A percentile compares a stretch with the other conserved stretches of the same genome.
These are phyloP conservation scores for Galerucella calmariensis DNA, from an alignment of 2,888 invertebrate species.

Conservation along the genomic window DNA sequence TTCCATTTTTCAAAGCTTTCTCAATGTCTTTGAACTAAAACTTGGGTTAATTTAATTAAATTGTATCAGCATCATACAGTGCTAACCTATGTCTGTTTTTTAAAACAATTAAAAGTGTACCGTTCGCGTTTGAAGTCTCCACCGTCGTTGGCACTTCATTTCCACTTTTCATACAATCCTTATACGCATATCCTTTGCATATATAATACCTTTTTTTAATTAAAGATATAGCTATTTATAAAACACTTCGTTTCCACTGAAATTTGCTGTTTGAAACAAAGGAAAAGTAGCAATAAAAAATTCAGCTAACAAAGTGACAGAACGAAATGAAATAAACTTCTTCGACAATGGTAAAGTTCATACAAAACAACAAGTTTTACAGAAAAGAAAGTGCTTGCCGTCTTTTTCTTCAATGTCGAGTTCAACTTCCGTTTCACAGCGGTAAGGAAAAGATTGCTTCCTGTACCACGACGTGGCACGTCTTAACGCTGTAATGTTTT, in stretches of 20 bases:
- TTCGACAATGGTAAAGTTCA: constrained; percentile 6
- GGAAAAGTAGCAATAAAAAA: background rate
- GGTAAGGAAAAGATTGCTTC: constrained; percentile 42
- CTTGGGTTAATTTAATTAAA: too few relatives aligned
- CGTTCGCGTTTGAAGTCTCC: too few relatives aligned
- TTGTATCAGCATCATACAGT: too few relatives aligned
- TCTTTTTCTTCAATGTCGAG: constrained; percentile 41
- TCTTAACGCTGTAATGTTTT: constrained; percentile 35
- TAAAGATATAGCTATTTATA: background rate
- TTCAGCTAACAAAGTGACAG: background rate
- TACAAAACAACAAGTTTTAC: constrained; percentile 14
- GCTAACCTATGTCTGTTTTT: too few relatives aligned
- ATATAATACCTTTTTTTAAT: background rate
- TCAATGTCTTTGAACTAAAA: too few relatives aligned
- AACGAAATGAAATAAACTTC: constrained; percentile 7
- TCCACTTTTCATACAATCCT: background rate
- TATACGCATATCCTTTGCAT: background rate
- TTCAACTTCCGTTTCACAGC: constrained; percentile 38
- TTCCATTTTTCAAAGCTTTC: too few relatives aligned
- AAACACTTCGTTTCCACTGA: background rate
- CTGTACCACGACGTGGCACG: constrained; percentile 39
- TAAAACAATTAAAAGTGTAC: too few relatives aligned
- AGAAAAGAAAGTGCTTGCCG: constrained; percentile 38
- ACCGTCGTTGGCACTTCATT: background rate
- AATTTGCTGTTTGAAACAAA: background rate